These are phyloP conservation scores for Xylota sylvarum DNA, from an alignment of 2,888 invertebrate genomes.

Conservation along the genomic window DNA sequence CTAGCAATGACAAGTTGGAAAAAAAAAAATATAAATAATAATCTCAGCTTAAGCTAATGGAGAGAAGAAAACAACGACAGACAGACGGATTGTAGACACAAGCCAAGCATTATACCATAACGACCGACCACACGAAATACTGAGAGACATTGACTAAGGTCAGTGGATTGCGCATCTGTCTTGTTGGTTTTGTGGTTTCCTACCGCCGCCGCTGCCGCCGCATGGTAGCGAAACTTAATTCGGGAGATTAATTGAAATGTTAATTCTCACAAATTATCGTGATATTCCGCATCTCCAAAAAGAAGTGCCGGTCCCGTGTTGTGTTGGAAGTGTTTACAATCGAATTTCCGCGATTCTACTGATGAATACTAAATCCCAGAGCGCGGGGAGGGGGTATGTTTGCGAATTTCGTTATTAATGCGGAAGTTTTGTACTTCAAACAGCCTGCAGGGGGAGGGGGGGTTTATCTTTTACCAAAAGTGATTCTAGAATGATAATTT, in stretches of 20 bases:
- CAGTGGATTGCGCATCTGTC: constrained; percentile 47
- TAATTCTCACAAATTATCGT: constrained; percentile 38
- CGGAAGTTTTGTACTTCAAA: constrained; percentile 48
- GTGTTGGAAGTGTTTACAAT: constrained; percentile 33
- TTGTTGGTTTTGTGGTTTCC: constrained; percentile 7
- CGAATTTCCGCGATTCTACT: constrained; percentile 65
- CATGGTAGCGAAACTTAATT: constrained; percentile 19
- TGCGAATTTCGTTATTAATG: constrained; percentile 25
- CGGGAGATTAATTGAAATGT: constrained; percentile 25
- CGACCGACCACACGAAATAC: constrained; percentile 13
- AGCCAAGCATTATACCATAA: background rate
- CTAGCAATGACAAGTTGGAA: constrained; percentile 42
- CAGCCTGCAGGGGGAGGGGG: background rate
- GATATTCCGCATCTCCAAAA: constrained; percentile 54
- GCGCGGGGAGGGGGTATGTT: background rate
- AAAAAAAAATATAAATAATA: constrained; percentile 7
- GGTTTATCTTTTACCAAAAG: constrained; percentile 31
- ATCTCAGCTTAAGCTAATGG: constrained; percentile 14
- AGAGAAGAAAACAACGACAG: constrained; percentile 10
- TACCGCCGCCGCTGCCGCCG: background rate
- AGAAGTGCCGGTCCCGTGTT: constrained; percentile 11
- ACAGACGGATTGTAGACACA: constrained; percentile 20
- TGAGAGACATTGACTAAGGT: constrained; percentile 72
- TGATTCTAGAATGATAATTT: constrained; percentile 32
- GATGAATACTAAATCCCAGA: constrained; percentile 60